Percentiles rank a stretch among this genome's conserved stretches.
Evolutionary conservation across 2,888 invertebrate species (phyloP).

Genomic region (Plebejus melissa): DNA sequence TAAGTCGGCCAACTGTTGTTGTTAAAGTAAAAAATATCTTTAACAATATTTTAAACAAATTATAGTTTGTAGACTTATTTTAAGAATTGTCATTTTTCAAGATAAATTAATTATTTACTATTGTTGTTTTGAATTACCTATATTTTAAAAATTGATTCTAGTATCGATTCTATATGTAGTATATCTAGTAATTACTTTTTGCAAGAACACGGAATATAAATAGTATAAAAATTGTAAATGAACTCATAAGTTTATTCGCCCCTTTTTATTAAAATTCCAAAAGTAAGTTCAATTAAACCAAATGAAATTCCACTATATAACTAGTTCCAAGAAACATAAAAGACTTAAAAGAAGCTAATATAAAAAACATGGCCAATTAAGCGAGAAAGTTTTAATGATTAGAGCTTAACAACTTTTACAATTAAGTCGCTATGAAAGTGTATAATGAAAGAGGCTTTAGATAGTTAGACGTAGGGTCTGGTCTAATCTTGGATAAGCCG

Average conservation of each 20-base stretch:
- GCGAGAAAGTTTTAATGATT: conserved; percentile 17
- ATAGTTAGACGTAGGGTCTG: conserved; percentile 48
- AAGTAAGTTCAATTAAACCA: not conserved
- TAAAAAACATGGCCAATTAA: conserved; percentile 16
- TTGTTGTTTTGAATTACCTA: too few relatives aligned
- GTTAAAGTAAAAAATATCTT: not conserved
- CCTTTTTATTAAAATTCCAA: not conserved
- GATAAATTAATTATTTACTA: too few relatives aligned
- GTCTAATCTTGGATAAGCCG: conserved; percentile 63
- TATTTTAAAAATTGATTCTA: too few relatives aligned
- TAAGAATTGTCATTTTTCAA: too few relatives aligned
- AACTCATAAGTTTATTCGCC: not conserved
- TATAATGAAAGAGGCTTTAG: conserved; percentile 45
- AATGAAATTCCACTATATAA: not conserved
- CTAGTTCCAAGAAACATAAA: not conserved
- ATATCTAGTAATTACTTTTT: not conserved
- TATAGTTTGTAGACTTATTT: too few relatives aligned
- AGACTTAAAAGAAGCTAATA: conserved; percentile 19
- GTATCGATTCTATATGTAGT: too few relatives aligned
- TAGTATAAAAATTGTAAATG: not conserved
- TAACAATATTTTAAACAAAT: not conserved
- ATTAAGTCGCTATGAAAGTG: conserved; percentile 26
- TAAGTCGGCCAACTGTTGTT: not conserved
- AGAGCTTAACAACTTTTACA: conserved; percentile 24
- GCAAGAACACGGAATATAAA: not conserved